Conservation (phyloP, 2,113 vertebrate genomes). For the Gymnocephalus cernua region DNA sequence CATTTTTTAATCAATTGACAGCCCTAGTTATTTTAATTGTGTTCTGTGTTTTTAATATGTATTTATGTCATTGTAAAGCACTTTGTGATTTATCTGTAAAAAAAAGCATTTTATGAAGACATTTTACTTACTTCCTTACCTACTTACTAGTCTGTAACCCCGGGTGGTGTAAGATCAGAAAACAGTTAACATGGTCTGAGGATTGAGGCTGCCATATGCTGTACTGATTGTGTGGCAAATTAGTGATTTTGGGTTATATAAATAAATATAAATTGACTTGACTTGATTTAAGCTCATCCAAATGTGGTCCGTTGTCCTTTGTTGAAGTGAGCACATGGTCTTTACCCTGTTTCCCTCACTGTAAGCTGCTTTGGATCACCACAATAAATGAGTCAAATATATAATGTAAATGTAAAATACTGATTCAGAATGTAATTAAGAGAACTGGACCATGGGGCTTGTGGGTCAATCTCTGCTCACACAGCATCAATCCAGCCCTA, state of each 20-base stretch:
- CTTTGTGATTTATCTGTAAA: no score
- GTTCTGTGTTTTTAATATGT: no score
- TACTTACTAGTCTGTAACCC: no score
- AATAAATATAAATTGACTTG: not conserved
- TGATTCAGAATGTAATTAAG: slow-evolving; percentile 8
- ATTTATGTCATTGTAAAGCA: no score
- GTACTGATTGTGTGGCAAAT: not conserved
- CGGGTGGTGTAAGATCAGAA: no score
- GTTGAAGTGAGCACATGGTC: not conserved
- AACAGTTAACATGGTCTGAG: not conserved
- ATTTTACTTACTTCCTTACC: no score
- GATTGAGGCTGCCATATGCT: not conserved
- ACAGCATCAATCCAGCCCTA: slow-evolving; percentile 32
- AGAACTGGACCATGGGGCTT: not conserved
- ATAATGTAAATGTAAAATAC: not conserved
- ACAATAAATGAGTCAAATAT: not conserved
- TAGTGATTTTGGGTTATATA: not conserved
- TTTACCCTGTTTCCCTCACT: not conserved
- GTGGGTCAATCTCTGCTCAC: slow-evolving; percentile 9
- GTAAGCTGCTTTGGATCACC: not conserved
- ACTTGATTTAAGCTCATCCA: not conserved
- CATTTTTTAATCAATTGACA: no score
- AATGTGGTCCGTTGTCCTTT: not conserved
- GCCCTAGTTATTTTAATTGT: no score
- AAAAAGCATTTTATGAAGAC: no score